Base-by-base conservation (phyloP, 2,113 vertebrate species). In the Pygoscelis adeliae region DNA sequence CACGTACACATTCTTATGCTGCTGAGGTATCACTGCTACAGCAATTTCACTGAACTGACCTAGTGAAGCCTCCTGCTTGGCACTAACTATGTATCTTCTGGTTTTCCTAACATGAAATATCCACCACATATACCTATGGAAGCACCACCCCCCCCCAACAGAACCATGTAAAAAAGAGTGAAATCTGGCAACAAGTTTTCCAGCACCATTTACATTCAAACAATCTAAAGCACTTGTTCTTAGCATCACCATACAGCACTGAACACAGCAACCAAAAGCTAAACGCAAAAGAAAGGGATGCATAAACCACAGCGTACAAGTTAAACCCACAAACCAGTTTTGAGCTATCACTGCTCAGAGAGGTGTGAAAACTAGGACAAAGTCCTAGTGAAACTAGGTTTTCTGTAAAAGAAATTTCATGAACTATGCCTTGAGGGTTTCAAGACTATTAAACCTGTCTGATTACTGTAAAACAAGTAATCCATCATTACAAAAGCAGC, bases 301-400 rank as follows among this genome's bases (percentile, higher is more conserved):
- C 27, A 47, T 13, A 49, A 70, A 67, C 58, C 56, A 72, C 69
- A n/a, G 27, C 0, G 0, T 11, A n/a, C 18, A 62, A 83, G 65
- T 59, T 65, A 83, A 94, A 96, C 30, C n/a, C n/a, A 88, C 50
- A 91, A 87, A 88, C 16, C 55, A 66, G 53, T 86, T 93, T 32
- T 79, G 50, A 84, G 53, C 30, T 70, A 34, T 12, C 47, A 19
- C 40, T 69, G 66, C 73, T 93, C 53, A 66, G 55, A 93, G 11
- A 49, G 25, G 22, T 55, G 30, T 78, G 44, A 93, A 93, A 97
- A 90, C 47, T 78, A 46, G 91, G 66, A 92, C 90, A 77, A 90
- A 96, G 29, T 67, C 42, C 50, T 20, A 27, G 7, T 12, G 36
- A 95, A 95, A 94, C n/a, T 59, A 78, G 83, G 83, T 89, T 94